Conservation (phyloP, 2,113 vertebrate species). For the Poeciliopsis turrubarensis region DNA sequence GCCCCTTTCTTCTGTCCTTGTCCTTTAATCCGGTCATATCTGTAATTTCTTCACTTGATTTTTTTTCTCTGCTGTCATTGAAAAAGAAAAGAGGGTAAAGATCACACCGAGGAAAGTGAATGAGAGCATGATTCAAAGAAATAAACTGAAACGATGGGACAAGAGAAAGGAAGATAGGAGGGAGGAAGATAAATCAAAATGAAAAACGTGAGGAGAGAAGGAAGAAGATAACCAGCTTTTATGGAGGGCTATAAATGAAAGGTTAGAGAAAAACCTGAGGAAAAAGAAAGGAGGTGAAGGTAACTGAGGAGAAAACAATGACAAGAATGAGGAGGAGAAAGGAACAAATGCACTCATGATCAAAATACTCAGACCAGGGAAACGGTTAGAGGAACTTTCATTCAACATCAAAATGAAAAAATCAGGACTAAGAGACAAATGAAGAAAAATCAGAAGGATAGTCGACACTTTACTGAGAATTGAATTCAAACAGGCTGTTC, state of each 20-base stretch:
- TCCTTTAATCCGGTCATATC: neutral
- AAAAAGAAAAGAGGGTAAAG: neutral
- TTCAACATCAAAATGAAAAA: neutral
- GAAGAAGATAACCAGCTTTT: neutral
- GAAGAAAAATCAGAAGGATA: no score
- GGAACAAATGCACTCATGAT: neutral
- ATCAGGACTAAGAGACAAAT: neutral
- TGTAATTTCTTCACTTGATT: slow-evolving; percentile 2
- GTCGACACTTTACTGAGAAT: neutral
- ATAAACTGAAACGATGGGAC: neutral
- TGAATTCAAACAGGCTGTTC: neutral
- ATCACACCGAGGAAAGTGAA: neutral
- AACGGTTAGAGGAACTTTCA: neutral
- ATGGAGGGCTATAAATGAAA: neutral
- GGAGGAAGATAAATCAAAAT: neutral
- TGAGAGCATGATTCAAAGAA: neutral
- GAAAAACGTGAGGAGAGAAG: neutral
- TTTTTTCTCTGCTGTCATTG: slow-evolving; percentile 8
- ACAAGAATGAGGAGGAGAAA: neutral
- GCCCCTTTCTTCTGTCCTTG: slow-evolving; percentile 36
- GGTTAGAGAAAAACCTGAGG: neutral
- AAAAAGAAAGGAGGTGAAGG: neutral
- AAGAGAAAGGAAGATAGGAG: neutral
- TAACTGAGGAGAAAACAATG: neutral
- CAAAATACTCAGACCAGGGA: neutral